These are phyloP conservation scores for Synergus itoensis DNA, from an alignment of 2,888 invertebrate species.

Conservation along the genomic window DNA sequence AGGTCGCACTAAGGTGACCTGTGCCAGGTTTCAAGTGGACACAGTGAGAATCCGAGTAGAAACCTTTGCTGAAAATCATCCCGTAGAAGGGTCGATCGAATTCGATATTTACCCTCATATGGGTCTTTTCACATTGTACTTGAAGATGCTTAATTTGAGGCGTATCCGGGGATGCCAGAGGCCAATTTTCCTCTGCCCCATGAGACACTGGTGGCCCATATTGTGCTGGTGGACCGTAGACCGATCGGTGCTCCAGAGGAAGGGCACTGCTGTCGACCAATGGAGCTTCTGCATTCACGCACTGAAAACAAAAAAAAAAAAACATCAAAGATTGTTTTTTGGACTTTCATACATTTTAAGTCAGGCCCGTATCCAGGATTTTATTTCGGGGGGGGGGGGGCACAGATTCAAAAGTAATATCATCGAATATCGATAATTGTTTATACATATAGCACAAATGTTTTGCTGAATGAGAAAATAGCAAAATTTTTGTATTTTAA, in stretches of 20 bases:
- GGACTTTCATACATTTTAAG: too few relatives aligned
- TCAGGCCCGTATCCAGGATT: too few relatives aligned
- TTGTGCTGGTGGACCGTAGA: constrained; percentile 81
- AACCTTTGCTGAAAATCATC: constrained; percentile 97
- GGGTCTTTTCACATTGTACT: constrained; percentile 97
- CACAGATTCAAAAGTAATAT: too few relatives aligned
- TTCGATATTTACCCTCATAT: constrained; percentile 96
- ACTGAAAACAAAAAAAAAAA: constrained; percentile 78
- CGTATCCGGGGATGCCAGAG: constrained; percentile 91
- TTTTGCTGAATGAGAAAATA: too few relatives aligned
- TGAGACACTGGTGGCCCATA: constrained; percentile 79
- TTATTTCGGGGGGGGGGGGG: too few relatives aligned
- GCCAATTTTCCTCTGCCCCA: constrained; percentile 90
- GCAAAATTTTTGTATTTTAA: too few relatives aligned
- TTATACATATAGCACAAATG: too few relatives aligned
- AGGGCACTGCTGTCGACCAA: constrained; percentile 88
- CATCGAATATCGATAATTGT: too few relatives aligned
- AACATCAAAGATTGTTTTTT: not conserved
- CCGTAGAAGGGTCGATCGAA: constrained; percentile 97
- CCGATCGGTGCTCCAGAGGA: constrained; percentile 89
- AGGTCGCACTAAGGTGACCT: constrained; percentile 93
- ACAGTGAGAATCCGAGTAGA: constrained; percentile 94
- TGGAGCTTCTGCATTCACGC: constrained; percentile 88
- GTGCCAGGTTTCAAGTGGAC: constrained; percentile 95
- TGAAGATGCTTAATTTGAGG: constrained; percentile 96